Conservation (phyloP, 2,113 vertebrate species). For the Myrmophylax atrothorax region DNA sequence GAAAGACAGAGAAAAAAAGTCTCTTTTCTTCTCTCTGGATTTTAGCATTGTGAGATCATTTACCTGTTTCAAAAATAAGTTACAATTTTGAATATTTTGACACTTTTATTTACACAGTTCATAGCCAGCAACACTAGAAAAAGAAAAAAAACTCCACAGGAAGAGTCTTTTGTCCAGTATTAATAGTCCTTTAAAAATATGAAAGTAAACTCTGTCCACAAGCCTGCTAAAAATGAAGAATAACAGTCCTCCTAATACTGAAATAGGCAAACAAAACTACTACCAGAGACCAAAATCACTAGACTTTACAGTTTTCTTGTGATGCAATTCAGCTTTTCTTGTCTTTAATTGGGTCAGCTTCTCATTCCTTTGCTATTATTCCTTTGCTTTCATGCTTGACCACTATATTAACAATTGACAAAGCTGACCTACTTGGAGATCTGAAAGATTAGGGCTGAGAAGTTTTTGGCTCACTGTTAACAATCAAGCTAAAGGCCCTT, state of each 20-base stretch:
- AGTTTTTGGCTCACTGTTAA: not conserved
- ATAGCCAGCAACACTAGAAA: not conserved
- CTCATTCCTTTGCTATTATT: not conserved
- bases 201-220: not conserved
- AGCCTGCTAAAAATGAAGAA: not conserved
- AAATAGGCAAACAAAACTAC: not conserved
- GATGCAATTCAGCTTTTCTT: not conserved
- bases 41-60: not conserved
- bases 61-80: not conserved
- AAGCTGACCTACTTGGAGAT: slow-evolving; percentile 9
- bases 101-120: not conserved
- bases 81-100: not conserved
- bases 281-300: not conserved
- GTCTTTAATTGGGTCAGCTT: not conserved
- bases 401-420: not conserved
- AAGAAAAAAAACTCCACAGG: not conserved
- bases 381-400: not conserved
- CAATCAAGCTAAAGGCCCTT: not conserved
- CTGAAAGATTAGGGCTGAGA: not conserved
- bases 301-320: not conserved
- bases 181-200: not conserved
- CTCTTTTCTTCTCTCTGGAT: not conserved
- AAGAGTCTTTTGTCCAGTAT: not conserved
- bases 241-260: not conserved
- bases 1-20: not conserved